These are phyloP conservation scores for Zonitis immaculata DNA, from an alignment of 2,888 invertebrate species.

Conservation along the genomic window DNA sequence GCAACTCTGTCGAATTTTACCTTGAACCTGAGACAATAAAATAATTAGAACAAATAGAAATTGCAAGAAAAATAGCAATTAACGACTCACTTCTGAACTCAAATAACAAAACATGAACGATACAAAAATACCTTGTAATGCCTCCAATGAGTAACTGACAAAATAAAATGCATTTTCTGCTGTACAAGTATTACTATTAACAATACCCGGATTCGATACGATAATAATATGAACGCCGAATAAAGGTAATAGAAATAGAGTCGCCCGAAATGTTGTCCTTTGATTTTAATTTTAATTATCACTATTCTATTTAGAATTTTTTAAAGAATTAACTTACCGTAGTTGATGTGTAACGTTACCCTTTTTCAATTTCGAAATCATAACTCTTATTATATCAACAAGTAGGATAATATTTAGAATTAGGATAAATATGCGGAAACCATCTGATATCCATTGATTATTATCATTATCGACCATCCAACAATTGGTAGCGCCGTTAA, in stretches of 20 bases:
- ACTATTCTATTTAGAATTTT: no score
- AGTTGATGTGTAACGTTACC: slow-evolving; percentile 51
- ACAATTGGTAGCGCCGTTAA: slow-evolving; percentile 54
- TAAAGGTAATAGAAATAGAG: slow-evolving; percentile 63
- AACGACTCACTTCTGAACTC: slow-evolving; percentile 54
- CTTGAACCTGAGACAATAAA: slow-evolving; percentile 19
- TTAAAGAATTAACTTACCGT: slow-evolving; percentile 32
- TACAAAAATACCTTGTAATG: slow-evolving; percentile 59
- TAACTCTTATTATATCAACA: slow-evolving; percentile 60
- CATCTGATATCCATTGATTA: slow-evolving; percentile 60
- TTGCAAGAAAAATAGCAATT: no score
- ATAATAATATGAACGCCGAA: slow-evolving; percentile 66
- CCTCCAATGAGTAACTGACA: slow-evolving; percentile 57
- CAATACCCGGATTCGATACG: slow-evolving; percentile 54
- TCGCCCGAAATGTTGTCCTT: slow-evolving; percentile 61
- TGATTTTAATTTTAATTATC: no score
- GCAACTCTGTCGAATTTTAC: slow-evolving; percentile 22
- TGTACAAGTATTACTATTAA: slow-evolving; percentile 48
- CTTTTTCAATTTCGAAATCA: slow-evolving; percentile 59
- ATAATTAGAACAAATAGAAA: neutral
- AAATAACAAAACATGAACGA: slow-evolving; percentile 63
- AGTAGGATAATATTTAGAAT: slow-evolving; percentile 57
- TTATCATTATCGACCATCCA: slow-evolving; percentile 57
- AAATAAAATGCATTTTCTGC: slow-evolving; percentile 57
- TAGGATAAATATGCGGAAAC: slow-evolving; percentile 56